Evolutionary conservation across 1,140 invertebrate genomes (phyloP).

Genomic region (Calliphora vicina): DNA sequence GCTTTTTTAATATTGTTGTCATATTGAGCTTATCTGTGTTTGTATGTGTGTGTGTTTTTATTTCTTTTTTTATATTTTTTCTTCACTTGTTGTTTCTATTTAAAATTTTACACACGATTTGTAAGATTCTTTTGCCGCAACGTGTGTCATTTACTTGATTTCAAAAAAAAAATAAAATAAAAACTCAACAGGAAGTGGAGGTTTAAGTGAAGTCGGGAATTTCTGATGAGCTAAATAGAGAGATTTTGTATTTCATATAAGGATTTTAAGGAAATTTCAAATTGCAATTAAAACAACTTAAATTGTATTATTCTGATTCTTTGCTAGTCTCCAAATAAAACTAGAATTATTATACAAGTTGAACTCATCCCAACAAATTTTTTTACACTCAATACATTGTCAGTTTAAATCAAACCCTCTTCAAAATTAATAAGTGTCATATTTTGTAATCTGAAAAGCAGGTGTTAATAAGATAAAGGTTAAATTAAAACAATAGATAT

Average conservation of each 20-base stretch:
- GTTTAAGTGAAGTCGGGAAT: not conserved
- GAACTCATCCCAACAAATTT: no score
- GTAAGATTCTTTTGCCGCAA: not conserved
- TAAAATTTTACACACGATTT: constrained; percentile 10
- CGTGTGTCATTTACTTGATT: not conserved
- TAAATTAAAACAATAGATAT: no score
- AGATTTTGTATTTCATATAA: not conserved
- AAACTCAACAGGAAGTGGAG: not conserved
- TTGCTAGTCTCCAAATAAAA: no score
- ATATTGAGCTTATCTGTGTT: not conserved
- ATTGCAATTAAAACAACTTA: no score
- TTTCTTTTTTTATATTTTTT: not conserved
- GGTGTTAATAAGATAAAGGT: no score
- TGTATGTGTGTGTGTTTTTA: not conserved
- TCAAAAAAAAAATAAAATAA: not conserved
- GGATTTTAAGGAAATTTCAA: not conserved
- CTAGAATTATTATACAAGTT: no score
- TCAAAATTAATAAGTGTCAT: no score
- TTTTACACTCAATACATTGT: no score
- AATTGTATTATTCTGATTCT: no score
- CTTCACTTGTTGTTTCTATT: not conserved
- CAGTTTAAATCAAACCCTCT: no score
- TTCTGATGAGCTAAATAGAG: not conserved
- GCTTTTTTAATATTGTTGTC: not conserved
- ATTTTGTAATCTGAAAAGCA: no score